Evolutionary conservation across 2,113 vertebrate genomes (phyloP), one percentile per base, ranked within the genome.

Genomic region (Girardinichthys multiradiatus): DNA sequence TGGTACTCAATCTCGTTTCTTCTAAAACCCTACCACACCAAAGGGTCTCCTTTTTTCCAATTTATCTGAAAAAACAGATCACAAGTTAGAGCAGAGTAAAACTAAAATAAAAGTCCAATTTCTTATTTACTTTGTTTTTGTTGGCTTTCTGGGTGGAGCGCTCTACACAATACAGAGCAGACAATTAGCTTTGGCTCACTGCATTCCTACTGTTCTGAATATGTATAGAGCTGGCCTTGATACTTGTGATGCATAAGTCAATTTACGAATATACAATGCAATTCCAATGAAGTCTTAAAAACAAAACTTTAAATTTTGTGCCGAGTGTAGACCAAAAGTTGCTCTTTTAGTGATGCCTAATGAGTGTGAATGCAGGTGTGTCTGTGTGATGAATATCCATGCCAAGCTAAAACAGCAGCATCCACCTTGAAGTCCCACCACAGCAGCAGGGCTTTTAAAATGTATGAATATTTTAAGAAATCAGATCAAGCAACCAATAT

Each of bases 391-490:
- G 35, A 35, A 13, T 26, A 2, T 29, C 30, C 4, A 9, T 27
- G 35, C 13, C 27, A 57, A 51, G n/a, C 57, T 78, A 13, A 24
- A 26, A 70, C 26, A 31, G 29, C 39, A 17, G 57, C n/a, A 64
- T 35, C 42, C 42, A 70, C 35, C 24, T 39, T 61, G 14, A 26
- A 21, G 37, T 73, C 57, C 74, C 27, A 33, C 30, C 31, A n/a
- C 37, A 76, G 68, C 69, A 75, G 35, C 33, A 54, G 60, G 14
- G 19, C 68, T 75, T 85, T 86, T 78, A 82, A 51, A 72, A 42
- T 37, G 66, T 35, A 78, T 80, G 77, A 79, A 70, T 87, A 84
- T 80, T 86, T 84, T 51, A 90, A 63, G 27, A n/a, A 81, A 70
- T 84, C 59, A 24, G 17, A 74, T 78, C 29, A 59, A 84, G 61